Base-by-base conservation (phyloP, 2,888 invertebrate genomes). In the Epirrhoe tristata region DNA sequence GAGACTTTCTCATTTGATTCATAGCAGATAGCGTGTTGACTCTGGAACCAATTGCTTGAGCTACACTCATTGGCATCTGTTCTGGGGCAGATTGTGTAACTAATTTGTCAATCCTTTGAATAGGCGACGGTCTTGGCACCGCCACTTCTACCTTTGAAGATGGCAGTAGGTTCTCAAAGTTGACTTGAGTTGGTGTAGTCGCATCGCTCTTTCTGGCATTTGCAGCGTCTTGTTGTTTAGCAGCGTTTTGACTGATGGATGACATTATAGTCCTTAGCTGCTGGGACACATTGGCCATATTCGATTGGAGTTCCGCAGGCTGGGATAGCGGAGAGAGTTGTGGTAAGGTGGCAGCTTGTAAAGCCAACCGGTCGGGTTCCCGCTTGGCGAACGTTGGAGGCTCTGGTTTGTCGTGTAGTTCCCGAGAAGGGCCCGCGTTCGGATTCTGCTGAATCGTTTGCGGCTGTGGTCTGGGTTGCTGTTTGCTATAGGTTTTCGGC, bases 301-400 rank as follows among this genome's bases (percentile, higher is more conserved):
- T 96, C 0, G 96, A 95, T 12, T 96, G 96, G 56, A 96, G 86
- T 80, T 96, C 96, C 1, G 95, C 94, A 0, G 96, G 96, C 80
- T 96, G 96, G 0, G 96, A 96, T 1, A 96, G 82, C 0, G 96
- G 96, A 0, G 96, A 96, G 31, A 96, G 84, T 80, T 96, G 96
- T 0, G 96, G 96, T 56, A 96, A 93, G 0, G 94, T 92, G 5
- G 94, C 93, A 0, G 95, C 91, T 69, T 94, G 90, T 61, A 94
- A 77, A 12, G 76, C 89, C 73, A 82, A 77, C 76, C 81, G 84
- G 59, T 92, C 92, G 6, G 85, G 82, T 65, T 91, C 91, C 51
- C 88, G 80, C 73, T 89, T 87, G 1, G 83, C 77, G 73, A 88
- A 90, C 5, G 77, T 57, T 67, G 75, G 82, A 81, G 74, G 86